Evolutionary conservation across 2,113 vertebrate genomes (phyloP), one percentile per base, ranked within the genome.

Genomic region (Rhagologus leucostigma): DNA sequence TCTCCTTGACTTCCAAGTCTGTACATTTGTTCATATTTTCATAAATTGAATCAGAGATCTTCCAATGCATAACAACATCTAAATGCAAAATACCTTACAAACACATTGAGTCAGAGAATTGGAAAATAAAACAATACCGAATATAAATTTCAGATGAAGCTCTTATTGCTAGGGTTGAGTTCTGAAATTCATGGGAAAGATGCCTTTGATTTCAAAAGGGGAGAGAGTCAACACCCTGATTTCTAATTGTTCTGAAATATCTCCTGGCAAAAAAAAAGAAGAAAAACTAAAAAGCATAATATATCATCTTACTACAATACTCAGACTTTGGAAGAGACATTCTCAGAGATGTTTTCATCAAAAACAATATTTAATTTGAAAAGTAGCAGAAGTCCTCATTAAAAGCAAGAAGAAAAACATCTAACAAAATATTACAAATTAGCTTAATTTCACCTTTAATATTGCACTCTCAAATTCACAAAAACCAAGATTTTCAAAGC

Each of bases 211-310:
- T 84, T 93, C 63, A 80, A 73, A 89, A 84, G 57, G 24, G 22
- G 16, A 73, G 73, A 69, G 1, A 87, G 12, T 67, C 39, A 92
- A 83, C 16, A n/a, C n/a, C 3, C 74, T 33, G 33, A 50, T 19
- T 90, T 74, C 35, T 92, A 89, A 70, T 84, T 93, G 68, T 87
- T 81, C 83, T 81, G 71, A 90, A 95, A 52, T 35, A 79, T 21
- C 53, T 92, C 37, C 59, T 37, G 21, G 29, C 8, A 67, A 47
- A 78, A 81, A 70, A 57, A 42, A 53, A 69, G 78, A 71, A 67
- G 7, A 70, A 89, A 91, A 91, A 64, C 14, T 35, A 84, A 81
- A 15, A 53, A 63, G 11, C 32, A 1, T 17, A 85, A 76, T 44
- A 6, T 24, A 76, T 92, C n/a, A 82, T 89, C 64, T 79, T 62